Percentiles rank a stretch among this genome's conserved stretches.
These are phyloP conservation scores for Euzetes globulus DNA, from an alignment of 2,888 invertebrate species.

Conservation along the genomic window DNA sequence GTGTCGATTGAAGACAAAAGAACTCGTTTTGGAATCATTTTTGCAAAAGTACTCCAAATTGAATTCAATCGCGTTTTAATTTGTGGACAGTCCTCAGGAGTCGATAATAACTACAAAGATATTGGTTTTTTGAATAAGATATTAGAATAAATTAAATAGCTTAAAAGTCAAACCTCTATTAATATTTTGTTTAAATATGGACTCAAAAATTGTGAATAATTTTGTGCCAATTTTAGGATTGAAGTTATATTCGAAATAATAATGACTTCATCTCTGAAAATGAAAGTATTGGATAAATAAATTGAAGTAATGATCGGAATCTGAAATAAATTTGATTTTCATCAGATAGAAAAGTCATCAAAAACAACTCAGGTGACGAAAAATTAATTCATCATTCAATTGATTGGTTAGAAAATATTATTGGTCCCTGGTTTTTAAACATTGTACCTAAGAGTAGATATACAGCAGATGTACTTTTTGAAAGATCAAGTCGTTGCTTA, in stretches of 20 bases:
- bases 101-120: not conserved
- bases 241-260: conserved; percentile 68
- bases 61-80: conserved; percentile 43
- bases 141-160: not conserved
- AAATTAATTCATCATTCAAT: conserved; percentile 30
- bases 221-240: conserved; percentile 70
- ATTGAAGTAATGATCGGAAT: not conserved
- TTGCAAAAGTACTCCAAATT: conserved; percentile 40
- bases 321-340: not conserved
- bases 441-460: too few species aligned
- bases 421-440: too few species aligned
- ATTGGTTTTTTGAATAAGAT: not conserved
- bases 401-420: not conserved
- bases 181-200: conserved; percentile 58
- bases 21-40: conserved; percentile 37
- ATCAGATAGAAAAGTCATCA: not conserved
- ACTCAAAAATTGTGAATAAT: conserved; percentile 71
- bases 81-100: not conserved
- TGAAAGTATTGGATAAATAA: not conserved
- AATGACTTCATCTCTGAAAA: conserved; percentile 47
- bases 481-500: too few species aligned
- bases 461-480: too few species aligned
- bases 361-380: conserved; percentile 32
- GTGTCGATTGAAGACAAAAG: conserved; percentile 37
- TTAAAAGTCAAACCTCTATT: conserved; percentile 12